These are phyloP conservation scores for Lycia hirtaria DNA, from an alignment of 2,888 invertebrate species.

Conservation along the genomic window DNA sequence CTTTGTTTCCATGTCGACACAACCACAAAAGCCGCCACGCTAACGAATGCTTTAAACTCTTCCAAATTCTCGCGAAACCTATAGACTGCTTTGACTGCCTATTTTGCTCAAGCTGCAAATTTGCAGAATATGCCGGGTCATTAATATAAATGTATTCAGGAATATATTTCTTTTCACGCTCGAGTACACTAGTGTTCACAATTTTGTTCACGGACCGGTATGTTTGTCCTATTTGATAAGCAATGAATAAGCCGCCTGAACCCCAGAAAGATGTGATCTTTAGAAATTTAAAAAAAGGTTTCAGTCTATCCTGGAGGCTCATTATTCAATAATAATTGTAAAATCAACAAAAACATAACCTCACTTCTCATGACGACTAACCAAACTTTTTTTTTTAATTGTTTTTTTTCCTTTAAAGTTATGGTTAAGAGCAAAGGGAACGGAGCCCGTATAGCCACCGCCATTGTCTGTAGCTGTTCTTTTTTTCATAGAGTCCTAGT, in stretches of 20 bases:
- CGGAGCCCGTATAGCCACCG: too few species aligned
- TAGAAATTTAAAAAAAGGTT: conserved; percentile 57
- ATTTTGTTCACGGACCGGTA: conserved; percentile 58
- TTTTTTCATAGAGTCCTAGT: too few species aligned
- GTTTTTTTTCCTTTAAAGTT: too few species aligned
- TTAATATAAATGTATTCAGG: conserved; percentile 80
- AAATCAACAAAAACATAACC: conserved; percentile 28
- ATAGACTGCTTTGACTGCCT: conserved; percentile 59
- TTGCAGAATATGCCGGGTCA: conserved; percentile 68
- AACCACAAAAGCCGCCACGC: conserved; percentile 88
- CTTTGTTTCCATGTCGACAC: conserved; percentile 87
- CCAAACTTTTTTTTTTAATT: not conserved
- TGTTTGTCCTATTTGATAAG: conserved; percentile 66
- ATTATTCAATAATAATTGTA: conserved; percentile 41
- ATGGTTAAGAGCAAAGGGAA: too few species aligned
- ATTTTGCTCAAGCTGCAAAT: conserved; percentile 60
- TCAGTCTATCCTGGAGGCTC: conserved; percentile 65
- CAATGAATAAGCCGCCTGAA: conserved; percentile 56
- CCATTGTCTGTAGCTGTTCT: too few species aligned
- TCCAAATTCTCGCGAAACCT: conserved; percentile 82
- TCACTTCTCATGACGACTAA: not conserved
- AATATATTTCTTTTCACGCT: conserved; percentile 70
- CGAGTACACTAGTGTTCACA: conserved; percentile 70
- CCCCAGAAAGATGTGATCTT: conserved; percentile 59
- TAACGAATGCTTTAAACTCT: conserved; percentile 86